Evolutionary conservation across 2,888 invertebrate species (phyloP), one percentile per base, ranked within the genome.

Genomic region (Drosophila macrospina): DNA sequence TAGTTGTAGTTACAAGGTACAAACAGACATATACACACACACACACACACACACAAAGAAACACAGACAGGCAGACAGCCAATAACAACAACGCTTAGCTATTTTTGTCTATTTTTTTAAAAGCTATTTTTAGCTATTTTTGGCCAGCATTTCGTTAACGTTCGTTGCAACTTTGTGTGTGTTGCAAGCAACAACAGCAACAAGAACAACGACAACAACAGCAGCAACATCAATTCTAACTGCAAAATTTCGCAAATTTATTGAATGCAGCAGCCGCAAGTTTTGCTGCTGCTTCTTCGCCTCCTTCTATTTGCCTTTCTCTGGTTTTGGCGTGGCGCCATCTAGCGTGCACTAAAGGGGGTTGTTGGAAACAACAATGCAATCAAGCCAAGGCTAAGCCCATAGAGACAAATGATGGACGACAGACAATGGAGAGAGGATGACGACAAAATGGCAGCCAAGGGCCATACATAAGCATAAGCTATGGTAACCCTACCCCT

Each of bases 381-480:
- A 54, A 55, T 76, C 34, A 61, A 64, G 47, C 55, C 70, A 63
- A 60, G 74, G 77, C 63, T 64, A 45, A 60, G 57, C 44, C 60
- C 68, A 59, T 45, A 65, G 66, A 73, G 61, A 57, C 65, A 71
- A 72, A 67, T 62, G 72, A 51, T 56, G 48, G 28, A 56, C 39
- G 54, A 48, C 42, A 52, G n/a, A n/a, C n/a, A 50, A 8, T 16
- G 41, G 16, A 26, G 48, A 50, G 13, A 42, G 34, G 57, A 50
- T 48, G 57, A 54, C 41, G 48, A 75, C 66, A 76, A 76, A 77
- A 77, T 76, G 76, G 78, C 78, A 69, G 76, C 69, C 73, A 61
- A 67, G 64, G 78, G 78, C 66, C 34, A 57, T 28, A 3, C 28
- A 59, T 26, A 45, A 37, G 32, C 56, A 36, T 50, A 67, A 66